These are phyloP conservation scores for Gallinago media DNA, from an alignment of 2,113 vertebrate species.

Conservation along the genomic window DNA sequence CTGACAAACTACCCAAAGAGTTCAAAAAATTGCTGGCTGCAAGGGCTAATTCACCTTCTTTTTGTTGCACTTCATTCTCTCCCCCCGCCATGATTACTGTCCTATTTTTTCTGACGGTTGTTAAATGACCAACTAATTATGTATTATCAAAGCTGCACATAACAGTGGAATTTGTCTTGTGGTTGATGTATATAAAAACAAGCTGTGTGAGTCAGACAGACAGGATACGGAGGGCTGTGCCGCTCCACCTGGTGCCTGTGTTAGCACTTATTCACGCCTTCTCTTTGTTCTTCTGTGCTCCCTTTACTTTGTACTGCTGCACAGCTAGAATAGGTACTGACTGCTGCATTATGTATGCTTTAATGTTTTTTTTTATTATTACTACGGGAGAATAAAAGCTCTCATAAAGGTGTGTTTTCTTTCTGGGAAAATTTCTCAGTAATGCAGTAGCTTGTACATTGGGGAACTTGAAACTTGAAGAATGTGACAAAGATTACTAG, in stretches of 20 bases:
- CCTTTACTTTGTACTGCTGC: not conserved
- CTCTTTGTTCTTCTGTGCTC: constrained; percentile 35
- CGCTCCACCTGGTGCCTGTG: constrained; percentile 19
- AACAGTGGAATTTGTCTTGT: not conserved
- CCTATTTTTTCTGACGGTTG: not conserved
- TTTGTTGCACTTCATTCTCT: constrained; percentile 38
- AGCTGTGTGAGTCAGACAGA: not conserved
- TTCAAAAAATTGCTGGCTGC: constrained; percentile 56
- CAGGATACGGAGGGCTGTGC: not conserved
- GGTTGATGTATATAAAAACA: constrained; percentile 54
- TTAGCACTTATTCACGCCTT: not conserved
- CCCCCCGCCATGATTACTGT: constrained; percentile 34
- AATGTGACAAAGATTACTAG: not conserved
- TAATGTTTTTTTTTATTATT: constrained; percentile 39
- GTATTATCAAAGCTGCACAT: constrained; percentile 44
- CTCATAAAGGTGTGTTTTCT: constrained; percentile 1
- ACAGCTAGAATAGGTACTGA: constrained; percentile 13
- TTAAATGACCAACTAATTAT: constrained; percentile 73
- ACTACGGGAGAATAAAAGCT: not conserved
- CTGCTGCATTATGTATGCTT: constrained; percentile 40
- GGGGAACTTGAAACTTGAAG: constrained; percentile 5
- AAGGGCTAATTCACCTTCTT: constrained; percentile 54
- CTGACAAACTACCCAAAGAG: constrained; percentile 63
- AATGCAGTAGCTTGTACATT: not conserved
- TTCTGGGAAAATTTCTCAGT: constrained; percentile 14